Evolutionary conservation across 2,797 vertebrate genomes (phyloP), one percentile per base, ranked within the genome.

Genomic region (Anas acuta): DNA sequence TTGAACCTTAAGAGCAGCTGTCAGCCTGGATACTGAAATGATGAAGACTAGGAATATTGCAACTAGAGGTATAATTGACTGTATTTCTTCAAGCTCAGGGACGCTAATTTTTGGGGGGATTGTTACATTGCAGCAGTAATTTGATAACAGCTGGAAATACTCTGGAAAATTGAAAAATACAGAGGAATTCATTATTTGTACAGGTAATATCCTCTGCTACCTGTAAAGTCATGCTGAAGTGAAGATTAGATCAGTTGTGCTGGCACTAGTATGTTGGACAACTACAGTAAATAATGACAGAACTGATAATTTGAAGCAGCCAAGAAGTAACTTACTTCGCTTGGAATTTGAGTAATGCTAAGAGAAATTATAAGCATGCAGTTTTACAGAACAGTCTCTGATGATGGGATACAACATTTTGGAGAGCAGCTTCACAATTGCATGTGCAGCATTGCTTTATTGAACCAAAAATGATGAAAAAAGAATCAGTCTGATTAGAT

Each of bases 401-500:
- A 87, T 80, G 71, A 30, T 30, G 77, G 25, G 37, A 53, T 54
- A 26, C 35, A 77, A 56, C 4, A 0, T n/a, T 22, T 21, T 16
- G 32, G 60, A 58, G 33, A 80, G 15, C 25, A 62, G 51, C 41
- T 80, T 58, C 39, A 11, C 45, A 37, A 1, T 3, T 28, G 62
- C 20, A 30, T 10, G 2, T 71, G 60, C 26, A 37, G 62, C n/a
- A 5, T 19, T 73, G 51, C 65, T 85, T 58, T 37, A 43, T 54
- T 67, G 35, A 60, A 37, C 8, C 87, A 17, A 79, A 79, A 73
- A 10, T 19, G 6, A 19, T 5, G 11, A 62, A 19, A 1, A 6
- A 7, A 5, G 0, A 1, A 19, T 54, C 19, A 5, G 19, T 60
- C 18, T 11, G 16, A 5, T 43, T 82, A 20, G 7, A 25, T 4